Evolutionary conservation across 2,888 invertebrate species (phyloP).

Genomic region (Rapana venosa): DNA sequence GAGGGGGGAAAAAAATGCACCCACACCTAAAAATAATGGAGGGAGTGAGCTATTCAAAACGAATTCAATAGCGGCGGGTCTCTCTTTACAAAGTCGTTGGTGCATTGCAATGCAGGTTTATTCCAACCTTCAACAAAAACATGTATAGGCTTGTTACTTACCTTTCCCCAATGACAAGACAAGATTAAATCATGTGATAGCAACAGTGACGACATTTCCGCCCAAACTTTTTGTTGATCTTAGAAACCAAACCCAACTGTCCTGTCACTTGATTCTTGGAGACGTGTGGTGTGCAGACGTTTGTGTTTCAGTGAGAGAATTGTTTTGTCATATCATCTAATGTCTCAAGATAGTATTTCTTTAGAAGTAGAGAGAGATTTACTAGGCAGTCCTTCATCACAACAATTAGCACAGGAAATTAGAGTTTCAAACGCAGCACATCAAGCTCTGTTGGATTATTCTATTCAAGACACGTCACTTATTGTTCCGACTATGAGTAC

Average conservation of each 20-base stretch:
- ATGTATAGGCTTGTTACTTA: neutral
- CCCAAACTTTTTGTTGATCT: neutral
- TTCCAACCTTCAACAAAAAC: neutral
- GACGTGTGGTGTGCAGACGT: neutral
- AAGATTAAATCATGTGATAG: neutral
- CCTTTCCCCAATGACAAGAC: neutral
- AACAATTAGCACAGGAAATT: too few species aligned
- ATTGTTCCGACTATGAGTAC: neutral
- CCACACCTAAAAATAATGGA: too few species aligned
- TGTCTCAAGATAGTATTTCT: conserved; percentile 18
- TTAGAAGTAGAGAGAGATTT: neutral
- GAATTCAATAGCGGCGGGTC: neutral
- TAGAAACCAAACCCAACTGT: too few species aligned
- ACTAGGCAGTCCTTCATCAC: neutral
- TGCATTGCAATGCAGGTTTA: too few species aligned
- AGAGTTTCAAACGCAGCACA: neutral
- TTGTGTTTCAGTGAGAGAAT: neutral
- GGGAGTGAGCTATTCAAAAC: neutral
- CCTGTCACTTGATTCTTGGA: neutral
- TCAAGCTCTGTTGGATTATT: neutral
- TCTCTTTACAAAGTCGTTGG: too few species aligned
- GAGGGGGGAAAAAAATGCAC: too few species aligned
- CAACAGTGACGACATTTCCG: neutral
- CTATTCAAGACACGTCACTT: neutral
- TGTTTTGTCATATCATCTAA: neutral